Evolutionary conservation across 2,888 invertebrate species (phyloP), one percentile per base, ranked within the genome.

Genomic region (Cepaea hortensis): DNA sequence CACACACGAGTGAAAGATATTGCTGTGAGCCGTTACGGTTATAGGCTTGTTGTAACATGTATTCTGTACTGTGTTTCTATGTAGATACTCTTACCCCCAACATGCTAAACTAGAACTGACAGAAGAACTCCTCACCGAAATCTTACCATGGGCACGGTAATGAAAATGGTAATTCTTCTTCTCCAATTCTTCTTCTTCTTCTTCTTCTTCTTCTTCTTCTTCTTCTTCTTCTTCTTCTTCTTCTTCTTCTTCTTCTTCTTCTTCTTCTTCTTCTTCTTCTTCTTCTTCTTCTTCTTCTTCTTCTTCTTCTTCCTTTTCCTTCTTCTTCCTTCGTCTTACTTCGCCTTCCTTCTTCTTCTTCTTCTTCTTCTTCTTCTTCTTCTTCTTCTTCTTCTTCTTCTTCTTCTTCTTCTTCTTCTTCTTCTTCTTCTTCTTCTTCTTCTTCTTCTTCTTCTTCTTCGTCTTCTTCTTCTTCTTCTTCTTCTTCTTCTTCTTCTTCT

Each of bases 241-340:
- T 81, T 65, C 81, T 81, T 65, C 81, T 81, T 65, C 81, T 81
- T 65, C 68, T 81, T 65, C 81, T 81, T 65, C 81, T 81, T 65
- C 81, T 81, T 65, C 81, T 81, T 62, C 68, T 81, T 62, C 81
- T 81, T 65, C 81, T 81, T 65, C 81, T 81, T 65, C 81, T 81
- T 65, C 68, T 81, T 65, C 81, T 81, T 65, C 81, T 81, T 65
- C 81, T 81, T 65, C 68, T 68, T 20, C 68, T 68, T 20, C n/a
- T 68, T 20, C 68, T 68, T 20, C 68, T 68, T 20, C 68, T 68
- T 20, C 68, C 3, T n/a, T 4, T 68, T 68, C 68, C 13, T n/a
- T 13, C 13, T n/a, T 20, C 15, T 20, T 23, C 65, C 13, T 15
- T 68, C 13, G 6, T n/a, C 15, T 4, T n/a, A 9, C 68, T 68